Evolutionary conservation across 2,113 vertebrate species (phyloP).

Genomic region (Platichthys stellatus): DNA sequence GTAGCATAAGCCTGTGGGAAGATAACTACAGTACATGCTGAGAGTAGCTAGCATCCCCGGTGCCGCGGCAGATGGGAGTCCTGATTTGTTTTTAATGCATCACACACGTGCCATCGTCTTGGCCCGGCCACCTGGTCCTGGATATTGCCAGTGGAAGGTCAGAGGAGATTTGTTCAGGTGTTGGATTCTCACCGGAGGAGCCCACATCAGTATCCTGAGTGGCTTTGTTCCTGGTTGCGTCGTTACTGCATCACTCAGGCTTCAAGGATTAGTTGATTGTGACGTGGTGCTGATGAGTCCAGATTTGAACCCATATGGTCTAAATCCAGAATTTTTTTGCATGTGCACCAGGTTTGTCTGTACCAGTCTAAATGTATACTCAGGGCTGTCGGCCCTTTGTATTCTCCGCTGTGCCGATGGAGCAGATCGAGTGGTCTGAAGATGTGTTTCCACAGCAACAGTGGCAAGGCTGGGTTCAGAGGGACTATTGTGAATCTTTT

Average conservation of each 20-base stretch:
- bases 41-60: slow-evolving; percentile 40
- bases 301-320: not conserved
- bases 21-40: slow-evolving; percentile 48
- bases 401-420: slow-evolving; percentile 21
- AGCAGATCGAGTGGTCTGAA: slow-evolving; percentile 47
- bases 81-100: slow-evolving; percentile 77
- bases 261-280: not conserved
- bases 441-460: slow-evolving; percentile 67
- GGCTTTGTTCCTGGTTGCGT: slow-evolving; percentile 1
- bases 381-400: slow-evolving; percentile 19
- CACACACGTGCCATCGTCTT: slow-evolving; percentile 43
- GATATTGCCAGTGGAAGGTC: slow-evolving; percentile 53
- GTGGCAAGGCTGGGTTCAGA: slow-evolving; percentile 33
- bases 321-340: not conserved
- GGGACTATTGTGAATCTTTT: slow-evolving; percentile 68
- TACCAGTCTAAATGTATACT: not conserved
- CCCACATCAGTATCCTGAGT: not conserved
- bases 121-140: slow-evolving; percentile 54
- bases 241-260: not conserved
- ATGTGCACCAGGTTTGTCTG: not conserved
- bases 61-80: slow-evolving; percentile 64
- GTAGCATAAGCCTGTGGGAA: slow-evolving; percentile 39
- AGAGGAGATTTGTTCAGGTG: slow-evolving; percentile 40
- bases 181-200: slow-evolving; percentile 10
- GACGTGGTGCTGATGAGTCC: not conserved